Evolutionary conservation across 2,797 vertebrate genomes (phyloP), one percentile per base, ranked within the genome.

Genomic region (Channa striata): DNA sequence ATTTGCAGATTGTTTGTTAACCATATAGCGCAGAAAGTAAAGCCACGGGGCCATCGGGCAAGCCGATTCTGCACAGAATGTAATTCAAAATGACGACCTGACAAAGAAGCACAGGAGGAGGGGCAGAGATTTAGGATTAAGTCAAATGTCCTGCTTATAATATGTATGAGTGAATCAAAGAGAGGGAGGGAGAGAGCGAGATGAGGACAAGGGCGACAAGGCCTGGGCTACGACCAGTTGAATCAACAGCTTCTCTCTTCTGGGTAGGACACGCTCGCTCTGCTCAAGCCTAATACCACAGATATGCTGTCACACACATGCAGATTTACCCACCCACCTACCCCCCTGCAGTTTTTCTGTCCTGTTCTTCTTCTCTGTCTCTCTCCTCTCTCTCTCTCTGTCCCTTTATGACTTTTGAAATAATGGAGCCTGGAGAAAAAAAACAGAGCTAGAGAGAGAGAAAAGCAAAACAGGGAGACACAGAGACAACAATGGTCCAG

Each of bases 201-300:
- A 86, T 74, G 68, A 88, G 80, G 82, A 87, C 83, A 79, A 89
- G 89, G 86, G 51, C 72, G 37, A 84, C 65, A 63, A 68, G 73
- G 78, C 70, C 72, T 84, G 75, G 72, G 39, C 74, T 67, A 56
- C 0, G 1, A 82, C 80, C 69, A 74, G 82, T 84, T 81, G 74
- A 88, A 86, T 87, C 84, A 89, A 86, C 78, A 82, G 82, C 78
- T 76, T 77, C 73, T 83, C 42, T 88, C 87, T 81, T 89, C 82
- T 83, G 82, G 87, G 78, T 21, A 88, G 88, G 84, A 84, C 84
- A 81, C 6, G 44, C 58, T 81, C 21, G 5, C 72, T 83, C 68
- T 66, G 58, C 70, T 85, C 78, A 80, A 59, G 68, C 81, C 33
- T 81, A 83, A 86, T 78, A 60, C 70, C 84, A 81, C 46, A 74